Conservation (phyloP, 2,888 invertebrate genomes). For the Ichneumoninae sp. region DNA sequence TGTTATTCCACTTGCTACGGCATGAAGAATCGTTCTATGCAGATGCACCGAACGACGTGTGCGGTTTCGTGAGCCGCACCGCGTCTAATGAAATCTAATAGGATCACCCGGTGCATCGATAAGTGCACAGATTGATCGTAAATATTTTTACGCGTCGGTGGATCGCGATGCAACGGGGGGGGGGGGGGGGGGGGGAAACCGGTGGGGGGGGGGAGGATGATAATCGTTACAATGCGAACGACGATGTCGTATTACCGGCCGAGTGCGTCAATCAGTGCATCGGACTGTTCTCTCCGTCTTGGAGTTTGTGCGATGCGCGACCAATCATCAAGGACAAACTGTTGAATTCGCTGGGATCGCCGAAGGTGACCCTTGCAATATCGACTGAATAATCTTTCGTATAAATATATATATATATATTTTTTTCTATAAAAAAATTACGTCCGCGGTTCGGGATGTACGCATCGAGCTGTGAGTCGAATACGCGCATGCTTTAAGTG, state of each 20-base stretch:
- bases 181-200: neutral
- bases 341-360: slow-evolving; percentile 58
- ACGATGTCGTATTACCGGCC: slow-evolving; percentile 27
- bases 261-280: slow-evolving; percentile 60
- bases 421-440: no score
- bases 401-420: slow-evolving; percentile 2
- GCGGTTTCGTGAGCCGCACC: slow-evolving; percentile 2
- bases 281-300: slow-evolving; percentile 13
- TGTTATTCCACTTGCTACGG: neutral
- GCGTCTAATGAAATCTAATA: slow-evolving; percentile 32
- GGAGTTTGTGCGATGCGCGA: slow-evolving; percentile 49
- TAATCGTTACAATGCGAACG: slow-evolving; percentile 16
- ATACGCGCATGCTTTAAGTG: no score
- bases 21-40: neutral
- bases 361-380: slow-evolving; percentile 61
- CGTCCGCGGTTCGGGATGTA: no score
- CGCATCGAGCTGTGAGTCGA: no score
- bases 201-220: neutral
- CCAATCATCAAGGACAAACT: slow-evolving; percentile 59
- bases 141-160: slow-evolving; percentile 29
- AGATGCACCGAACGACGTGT: neutral
- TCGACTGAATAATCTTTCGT: slow-evolving; percentile 55
- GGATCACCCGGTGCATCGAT: slow-evolving; percentile 9
- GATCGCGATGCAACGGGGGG: neutral
- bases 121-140: slow-evolving; percentile 30